Percentiles rank a stretch among this genome's conserved stretches.
Evolutionary conservation across 2,113 vertebrate species (phyloP).

Genomic region (Rhinichthys klamathensis): DNA sequence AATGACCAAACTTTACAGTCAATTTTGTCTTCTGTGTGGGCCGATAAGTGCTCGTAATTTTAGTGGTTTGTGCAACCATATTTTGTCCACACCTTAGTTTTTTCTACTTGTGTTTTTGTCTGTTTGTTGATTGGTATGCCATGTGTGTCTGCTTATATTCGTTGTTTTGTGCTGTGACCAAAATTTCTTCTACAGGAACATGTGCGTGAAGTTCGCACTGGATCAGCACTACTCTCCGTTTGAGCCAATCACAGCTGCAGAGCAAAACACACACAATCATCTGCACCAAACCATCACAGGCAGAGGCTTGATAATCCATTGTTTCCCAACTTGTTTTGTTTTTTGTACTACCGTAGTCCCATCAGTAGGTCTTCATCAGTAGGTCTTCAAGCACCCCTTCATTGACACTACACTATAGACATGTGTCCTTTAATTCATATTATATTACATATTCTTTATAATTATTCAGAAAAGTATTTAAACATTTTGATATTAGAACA

Average conservation of each 20-base stretch:
- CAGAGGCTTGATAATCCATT: neutral
- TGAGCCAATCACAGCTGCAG: slow-evolving; percentile 42
- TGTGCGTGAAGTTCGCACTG: neutral
- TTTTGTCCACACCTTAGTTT: neutral
- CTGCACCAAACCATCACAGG: neutral
- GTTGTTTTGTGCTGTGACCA: neutral
- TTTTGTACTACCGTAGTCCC: neutral
- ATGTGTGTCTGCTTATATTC: slow-evolving; percentile 29
- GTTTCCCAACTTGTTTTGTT: neutral
- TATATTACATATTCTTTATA: neutral
- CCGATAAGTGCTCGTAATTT: neutral
- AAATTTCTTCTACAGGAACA: slow-evolving; percentile 21
- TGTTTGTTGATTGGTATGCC: slow-evolving; percentile 13
- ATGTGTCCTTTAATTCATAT: neutral
- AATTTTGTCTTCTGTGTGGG: neutral
- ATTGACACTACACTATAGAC: neutral
- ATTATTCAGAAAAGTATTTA: neutral
- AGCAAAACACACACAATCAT: slow-evolving; percentile 2
- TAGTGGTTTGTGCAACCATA: neutral
- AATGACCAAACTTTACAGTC: neutral
- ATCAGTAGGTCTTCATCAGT: neutral
- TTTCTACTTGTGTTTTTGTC: neutral
- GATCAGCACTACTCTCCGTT: neutral
- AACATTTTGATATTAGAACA: neutral
- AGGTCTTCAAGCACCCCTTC: neutral